Percentiles rank a stretch among this genome's conserved stretches.
Evolutionary conservation across 2,113 vertebrate genomes (phyloP).

Genomic region (Strigops habroptila): DNA sequence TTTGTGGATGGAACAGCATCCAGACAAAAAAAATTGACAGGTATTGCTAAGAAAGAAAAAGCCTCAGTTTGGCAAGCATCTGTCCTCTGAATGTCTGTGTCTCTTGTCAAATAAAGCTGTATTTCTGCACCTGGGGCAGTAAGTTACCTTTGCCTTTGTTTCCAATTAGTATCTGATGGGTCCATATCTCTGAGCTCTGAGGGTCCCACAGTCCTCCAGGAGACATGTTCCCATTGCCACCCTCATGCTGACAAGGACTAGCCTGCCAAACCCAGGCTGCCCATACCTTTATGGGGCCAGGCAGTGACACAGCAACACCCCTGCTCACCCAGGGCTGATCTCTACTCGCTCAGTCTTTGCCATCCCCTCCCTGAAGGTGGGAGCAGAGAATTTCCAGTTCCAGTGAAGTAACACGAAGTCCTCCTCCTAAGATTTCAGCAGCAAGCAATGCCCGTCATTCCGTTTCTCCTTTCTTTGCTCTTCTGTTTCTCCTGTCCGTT

Average conservation of each 20-base stretch:
- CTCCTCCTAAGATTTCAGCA: neutral
- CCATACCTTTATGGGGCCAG: neutral
- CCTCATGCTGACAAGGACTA: neutral
- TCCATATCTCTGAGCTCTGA: neutral
- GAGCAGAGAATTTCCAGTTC: neutral
- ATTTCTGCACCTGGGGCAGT: neutral
- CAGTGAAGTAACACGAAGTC: neutral
- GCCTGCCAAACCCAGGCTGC: neutral
- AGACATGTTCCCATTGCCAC: neutral
- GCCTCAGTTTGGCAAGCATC: neutral
- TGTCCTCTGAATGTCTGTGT: neutral
- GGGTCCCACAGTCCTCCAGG: neutral
- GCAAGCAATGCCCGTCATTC: neutral
- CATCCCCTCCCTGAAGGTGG: neutral
- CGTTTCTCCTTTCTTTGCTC: neutral
- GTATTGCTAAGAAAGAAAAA: constrained; percentile 5
- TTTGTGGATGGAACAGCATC: neutral
- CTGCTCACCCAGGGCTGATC: neutral
- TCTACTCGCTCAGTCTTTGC: neutral
- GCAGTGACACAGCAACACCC: neutral
- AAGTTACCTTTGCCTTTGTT: neutral
- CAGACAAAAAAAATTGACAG: neutral
- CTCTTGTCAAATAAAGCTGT: neutral
- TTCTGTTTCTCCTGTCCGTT: neutral
- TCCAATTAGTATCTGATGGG: neutral